These are phyloP conservation scores for Pseudococcus viburni DNA, from an alignment of 2,888 invertebrate genomes.

Conservation along the genomic window DNA sequence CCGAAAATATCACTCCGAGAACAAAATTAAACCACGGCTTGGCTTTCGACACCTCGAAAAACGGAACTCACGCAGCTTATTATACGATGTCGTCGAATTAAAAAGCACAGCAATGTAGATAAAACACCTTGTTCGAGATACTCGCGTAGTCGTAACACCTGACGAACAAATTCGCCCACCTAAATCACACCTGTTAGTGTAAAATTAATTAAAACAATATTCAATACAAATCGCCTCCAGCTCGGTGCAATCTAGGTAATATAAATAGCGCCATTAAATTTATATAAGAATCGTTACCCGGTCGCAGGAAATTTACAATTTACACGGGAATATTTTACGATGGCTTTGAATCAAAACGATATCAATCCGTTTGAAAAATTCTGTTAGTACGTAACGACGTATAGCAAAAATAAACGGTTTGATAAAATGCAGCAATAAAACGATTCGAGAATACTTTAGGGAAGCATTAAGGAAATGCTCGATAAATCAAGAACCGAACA, in stretches of 20 bases:
- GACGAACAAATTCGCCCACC: constrained; percentile 29
- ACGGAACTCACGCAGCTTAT: not conserved
- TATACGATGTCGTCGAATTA: not conserved
- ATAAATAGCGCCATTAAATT: constrained; percentile 45
- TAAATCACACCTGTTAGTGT: constrained; percentile 52
- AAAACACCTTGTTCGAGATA: constrained; percentile 4
- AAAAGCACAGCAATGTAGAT: not conserved
- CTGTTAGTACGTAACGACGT: constrained; percentile 49
- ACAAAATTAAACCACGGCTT: not conserved
- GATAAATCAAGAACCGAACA: constrained; percentile 41
- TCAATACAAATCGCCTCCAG: not conserved
- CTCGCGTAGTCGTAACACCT: constrained; percentile 12
- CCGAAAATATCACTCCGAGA: not conserved
- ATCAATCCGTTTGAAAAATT: constrained; percentile 49
- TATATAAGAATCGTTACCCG: constrained; percentile 7
- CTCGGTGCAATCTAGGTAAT: constrained; percentile 4
- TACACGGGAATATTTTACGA: constrained; percentile 39
- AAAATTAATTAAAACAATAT: constrained; percentile 55
- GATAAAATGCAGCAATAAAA: constrained; percentile 55
- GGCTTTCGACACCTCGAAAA: not conserved
- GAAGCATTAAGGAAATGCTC: constrained; percentile 56
- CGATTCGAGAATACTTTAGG: constrained; percentile 50
- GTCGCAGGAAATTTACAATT: constrained; percentile 27
- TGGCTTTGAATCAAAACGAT: constrained; percentile 41
- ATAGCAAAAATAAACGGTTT: constrained; percentile 46